A percentile compares a stretch with the other conserved stretches of the same genome.
These are phyloP conservation scores for Cheilosia vernalis DNA, from an alignment of 2,888 invertebrate species.

Conservation along the genomic window DNA sequence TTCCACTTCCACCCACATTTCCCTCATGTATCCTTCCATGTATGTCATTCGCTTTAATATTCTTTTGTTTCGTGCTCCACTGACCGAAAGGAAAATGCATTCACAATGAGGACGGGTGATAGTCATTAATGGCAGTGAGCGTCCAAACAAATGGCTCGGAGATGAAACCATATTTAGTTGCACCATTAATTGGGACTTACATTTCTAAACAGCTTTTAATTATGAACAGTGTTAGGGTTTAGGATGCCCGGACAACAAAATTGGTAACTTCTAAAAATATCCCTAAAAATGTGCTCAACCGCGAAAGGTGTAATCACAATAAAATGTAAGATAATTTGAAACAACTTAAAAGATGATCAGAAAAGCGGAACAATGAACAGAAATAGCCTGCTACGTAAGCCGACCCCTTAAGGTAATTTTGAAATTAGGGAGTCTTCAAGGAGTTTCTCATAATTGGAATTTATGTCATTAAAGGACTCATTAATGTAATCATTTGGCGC, in stretches of 20 bases:
- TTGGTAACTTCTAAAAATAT: conserved; percentile 1
- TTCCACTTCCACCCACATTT: neutral
- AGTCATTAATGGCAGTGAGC: conserved; percentile 21
- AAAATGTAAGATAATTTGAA: neutral
- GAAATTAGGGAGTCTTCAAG: neutral
- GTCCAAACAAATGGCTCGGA: neutral
- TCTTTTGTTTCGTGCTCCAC: conserved; percentile 5
- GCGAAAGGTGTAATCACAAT: neutral
- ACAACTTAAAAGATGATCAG: conserved; percentile 8
- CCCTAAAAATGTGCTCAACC: conserved; percentile 3
- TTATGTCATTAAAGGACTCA: conserved; percentile 23
- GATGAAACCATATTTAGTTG: neutral
- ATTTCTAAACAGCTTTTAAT: conserved; percentile 4
- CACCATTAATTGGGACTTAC: conserved; percentile 11
- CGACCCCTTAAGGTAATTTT: no score
- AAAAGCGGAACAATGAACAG: conserved; percentile 1
- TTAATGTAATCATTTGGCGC: conserved; percentile 2
- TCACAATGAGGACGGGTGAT: conserved; percentile 24
- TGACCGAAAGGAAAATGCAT: conserved; percentile 20
- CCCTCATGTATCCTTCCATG: neutral
- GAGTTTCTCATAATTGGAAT: conserved; percentile 16
- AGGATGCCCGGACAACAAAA: no score
- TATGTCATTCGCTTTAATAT: conserved; percentile 7
- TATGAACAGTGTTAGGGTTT: neutral
- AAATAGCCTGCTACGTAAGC: neutral